These are phyloP conservation scores for Leptodactylus fallax DNA, from an alignment of 2,797 vertebrate genomes.

Conservation along the genomic window DNA sequence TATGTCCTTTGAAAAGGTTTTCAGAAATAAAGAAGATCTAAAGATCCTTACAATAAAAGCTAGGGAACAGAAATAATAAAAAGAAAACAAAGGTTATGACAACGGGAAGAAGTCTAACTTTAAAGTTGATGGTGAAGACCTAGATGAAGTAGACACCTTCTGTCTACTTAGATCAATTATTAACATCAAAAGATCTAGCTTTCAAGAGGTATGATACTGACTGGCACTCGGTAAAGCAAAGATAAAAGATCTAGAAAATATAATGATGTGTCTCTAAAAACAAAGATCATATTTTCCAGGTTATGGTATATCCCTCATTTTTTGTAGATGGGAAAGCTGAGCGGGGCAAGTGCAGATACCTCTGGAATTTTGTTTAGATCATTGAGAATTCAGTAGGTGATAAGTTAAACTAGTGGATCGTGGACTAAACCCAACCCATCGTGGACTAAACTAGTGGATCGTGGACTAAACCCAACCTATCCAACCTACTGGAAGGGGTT, in stretches of 20 bases:
- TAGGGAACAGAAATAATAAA: background rate
- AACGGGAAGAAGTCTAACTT: background rate
- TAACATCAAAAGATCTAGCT: background rate
- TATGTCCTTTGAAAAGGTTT: background rate
- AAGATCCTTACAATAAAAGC: background rate
- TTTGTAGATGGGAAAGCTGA: background rate
- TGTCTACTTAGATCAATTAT: constrained; percentile 11
- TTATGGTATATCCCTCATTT: background rate
- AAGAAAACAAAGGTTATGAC: constrained; percentile 7
- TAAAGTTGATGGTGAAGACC: background rate
- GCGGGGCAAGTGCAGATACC: background rate
- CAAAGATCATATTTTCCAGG: background rate
- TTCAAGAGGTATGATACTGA: background rate
- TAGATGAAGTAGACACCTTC: background rate
- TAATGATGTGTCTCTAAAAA: background rate
- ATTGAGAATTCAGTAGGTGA: background rate
- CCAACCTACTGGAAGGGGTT: too few relatives aligned
- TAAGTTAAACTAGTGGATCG: background rate
- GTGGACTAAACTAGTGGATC: background rate
- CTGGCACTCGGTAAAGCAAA: background rate
- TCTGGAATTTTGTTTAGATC: background rate
- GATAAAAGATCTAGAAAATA: background rate
- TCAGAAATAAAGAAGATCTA: background rate
- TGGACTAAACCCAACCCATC: background rate
- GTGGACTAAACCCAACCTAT: background rate